These are phyloP conservation scores for Scomberomorus guttatus DNA, from an alignment of 2,797 vertebrate genomes.

Conservation along the genomic window DNA sequence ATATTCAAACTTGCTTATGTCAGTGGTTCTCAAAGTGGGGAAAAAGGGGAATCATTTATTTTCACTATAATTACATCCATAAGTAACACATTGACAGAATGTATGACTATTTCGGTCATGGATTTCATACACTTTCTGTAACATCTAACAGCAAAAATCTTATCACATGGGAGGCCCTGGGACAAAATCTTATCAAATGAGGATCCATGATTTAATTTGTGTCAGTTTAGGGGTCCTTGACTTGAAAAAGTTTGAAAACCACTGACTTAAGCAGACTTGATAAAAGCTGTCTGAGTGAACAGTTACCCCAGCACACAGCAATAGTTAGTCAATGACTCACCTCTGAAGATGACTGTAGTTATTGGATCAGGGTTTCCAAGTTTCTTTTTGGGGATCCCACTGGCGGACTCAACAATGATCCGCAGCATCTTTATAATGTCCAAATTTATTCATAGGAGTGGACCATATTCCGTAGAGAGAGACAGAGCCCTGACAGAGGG, in stretches of 20 bases:
- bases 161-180: too few species aligned
- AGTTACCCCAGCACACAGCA: not conserved
- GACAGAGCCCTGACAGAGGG: not conserved
- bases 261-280: not conserved
- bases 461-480: slow-evolving; percentile 37
- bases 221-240: too few species aligned
- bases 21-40: too few species aligned
- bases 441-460: slow-evolving; percentile 14
- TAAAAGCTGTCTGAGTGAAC: not conserved
- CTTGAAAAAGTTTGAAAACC: too few species aligned
- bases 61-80: too few species aligned
- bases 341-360: slow-evolving; percentile 90
- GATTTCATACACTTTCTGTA: too few species aligned
- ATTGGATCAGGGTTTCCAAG: slow-evolving; percentile 96
- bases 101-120: too few species aligned
- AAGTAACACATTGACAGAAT: too few species aligned
- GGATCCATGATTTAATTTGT: too few species aligned
- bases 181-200: too few species aligned
- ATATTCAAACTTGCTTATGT: not conserved
- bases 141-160: too few species aligned
- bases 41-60: too few species aligned
- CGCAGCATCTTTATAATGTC: slow-evolving; percentile 88
- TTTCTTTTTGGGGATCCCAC: slow-evolving; percentile 93
- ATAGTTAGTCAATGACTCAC: slow-evolving; percentile 81
- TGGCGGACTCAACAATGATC: slow-evolving; percentile 92